phyloP scores from a whole-genome alignment of 2,888 invertebrate species.

The Pachymerium ferrugineum region DNA sequence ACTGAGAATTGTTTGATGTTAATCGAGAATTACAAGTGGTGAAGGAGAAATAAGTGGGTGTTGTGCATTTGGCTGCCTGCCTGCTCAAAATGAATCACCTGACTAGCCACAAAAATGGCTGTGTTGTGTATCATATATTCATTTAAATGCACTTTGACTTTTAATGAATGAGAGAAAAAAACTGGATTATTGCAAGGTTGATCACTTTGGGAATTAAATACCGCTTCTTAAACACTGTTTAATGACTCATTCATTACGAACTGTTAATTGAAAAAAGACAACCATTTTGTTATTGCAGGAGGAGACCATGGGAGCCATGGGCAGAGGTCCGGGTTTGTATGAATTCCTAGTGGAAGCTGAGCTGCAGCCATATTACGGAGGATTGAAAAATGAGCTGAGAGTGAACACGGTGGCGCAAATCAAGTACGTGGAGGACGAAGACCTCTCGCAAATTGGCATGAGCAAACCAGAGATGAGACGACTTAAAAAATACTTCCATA shows the following conservation, averaged over 20 bases:
- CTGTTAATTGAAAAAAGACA: too few relatives aligned
- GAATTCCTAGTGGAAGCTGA: conserved; percentile 93
- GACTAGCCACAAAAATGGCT: conserved; percentile 2
- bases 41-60: conserved; percentile 6
- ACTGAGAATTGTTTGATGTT: neutral
- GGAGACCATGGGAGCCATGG: conserved; percentile 29
- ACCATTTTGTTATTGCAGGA: conserved; percentile 19
- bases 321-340: conserved; percentile 61
- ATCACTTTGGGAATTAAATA: neutral
- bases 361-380: conserved; percentile 79
- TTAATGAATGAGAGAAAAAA: neutral
- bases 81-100: conserved; percentile 22
- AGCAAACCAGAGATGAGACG: conserved; percentile 91
- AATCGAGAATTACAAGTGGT: conserved; percentile 2
- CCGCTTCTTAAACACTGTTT: neutral
- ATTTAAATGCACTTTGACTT: neutral
- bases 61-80: neutral
- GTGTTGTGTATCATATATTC: neutral
- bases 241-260: conserved; percentile 12
- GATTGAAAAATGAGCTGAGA: conserved; percentile 75
- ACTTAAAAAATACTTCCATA: conserved; percentile 86
- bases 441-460: conserved; percentile 83
- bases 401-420: conserved; percentile 61
- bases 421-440: conserved; percentile 90
- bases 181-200: neutral